Conservation (phyloP, 2,888 invertebrate species). For the Chrysolina oricalcia region DNA sequence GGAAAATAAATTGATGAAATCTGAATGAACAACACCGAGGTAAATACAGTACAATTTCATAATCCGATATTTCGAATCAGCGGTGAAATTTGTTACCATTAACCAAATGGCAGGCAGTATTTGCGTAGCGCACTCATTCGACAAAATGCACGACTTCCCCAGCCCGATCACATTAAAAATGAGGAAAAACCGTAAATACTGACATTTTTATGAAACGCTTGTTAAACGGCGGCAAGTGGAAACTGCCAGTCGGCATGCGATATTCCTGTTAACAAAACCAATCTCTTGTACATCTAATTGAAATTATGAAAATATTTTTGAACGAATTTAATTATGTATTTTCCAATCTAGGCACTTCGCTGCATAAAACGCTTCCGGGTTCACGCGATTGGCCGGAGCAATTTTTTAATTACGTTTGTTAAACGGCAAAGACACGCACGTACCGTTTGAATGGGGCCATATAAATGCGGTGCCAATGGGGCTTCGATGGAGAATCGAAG, state of each 20-base stretch:
- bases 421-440: conserved; percentile 29
- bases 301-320: conserved; percentile 52
- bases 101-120: background rate
- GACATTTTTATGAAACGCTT: conserved; percentile 26
- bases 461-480: conserved; percentile 8
- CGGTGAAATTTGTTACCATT: no score
- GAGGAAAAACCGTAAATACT: background rate
- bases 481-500: background rate
- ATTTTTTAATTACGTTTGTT: conserved; percentile 45
- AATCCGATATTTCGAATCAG: no score
- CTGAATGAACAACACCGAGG: no score
- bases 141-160: background rate
- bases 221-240: conserved; percentile 21
- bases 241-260: conserved; percentile 44
- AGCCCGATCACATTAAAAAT: conserved; percentile 5
- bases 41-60: no score
- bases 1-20: no score
- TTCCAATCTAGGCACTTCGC: conserved; percentile 15
- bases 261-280: conserved; percentile 49
- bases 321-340: conserved; percentile 51
- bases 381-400: conserved; percentile 46
- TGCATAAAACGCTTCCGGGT: conserved; percentile 32
- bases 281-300: conserved; percentile 52
- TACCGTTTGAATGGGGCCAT: conserved; percentile 18
- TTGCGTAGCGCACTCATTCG: background rate